Percentiles rank a stretch among this genome's conserved stretches.
These are phyloP conservation scores for Cabera pusaria DNA, from an alignment of 2,888 invertebrate species.

Conservation along the genomic window DNA sequence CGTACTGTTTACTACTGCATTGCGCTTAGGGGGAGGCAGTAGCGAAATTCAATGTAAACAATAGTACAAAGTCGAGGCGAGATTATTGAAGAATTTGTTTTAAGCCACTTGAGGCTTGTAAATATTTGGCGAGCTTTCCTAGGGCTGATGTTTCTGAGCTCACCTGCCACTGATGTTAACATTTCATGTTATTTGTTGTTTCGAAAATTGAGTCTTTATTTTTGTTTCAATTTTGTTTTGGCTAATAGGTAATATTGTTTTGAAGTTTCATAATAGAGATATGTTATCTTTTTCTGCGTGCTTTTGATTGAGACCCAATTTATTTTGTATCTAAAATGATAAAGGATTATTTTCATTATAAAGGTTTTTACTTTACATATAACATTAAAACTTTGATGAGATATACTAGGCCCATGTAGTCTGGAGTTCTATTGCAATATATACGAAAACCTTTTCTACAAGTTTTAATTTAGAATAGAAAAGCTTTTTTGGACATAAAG, in stretches of 20 bases:
- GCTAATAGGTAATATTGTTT: too few species aligned
- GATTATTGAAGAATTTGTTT: slow-evolving; percentile 81
- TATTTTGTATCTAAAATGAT: too few species aligned
- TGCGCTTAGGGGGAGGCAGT: slow-evolving; percentile 50
- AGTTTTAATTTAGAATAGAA: slow-evolving; percentile 13
- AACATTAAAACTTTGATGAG: too few species aligned
- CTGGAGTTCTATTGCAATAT: too few species aligned
- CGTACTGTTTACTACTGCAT: slow-evolving; percentile 5
- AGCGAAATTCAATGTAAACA: slow-evolving; percentile 75
- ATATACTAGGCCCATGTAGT: too few species aligned
- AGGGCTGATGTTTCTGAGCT: slow-evolving; percentile 53
- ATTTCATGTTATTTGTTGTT: slow-evolving; percentile 64
- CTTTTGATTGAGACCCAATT: too few species aligned
- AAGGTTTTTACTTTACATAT: too few species aligned
- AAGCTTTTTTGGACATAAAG: too few species aligned
- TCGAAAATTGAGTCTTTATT: slow-evolving; percentile 37
- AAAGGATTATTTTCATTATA: too few species aligned
- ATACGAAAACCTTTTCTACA: too few species aligned
- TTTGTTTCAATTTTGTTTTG: slow-evolving; percentile 18
- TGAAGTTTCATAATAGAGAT: too few species aligned
- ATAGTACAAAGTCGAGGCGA: slow-evolving; percentile 68
- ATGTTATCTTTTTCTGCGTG: too few species aligned
- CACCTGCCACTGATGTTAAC: slow-evolving; percentile 61
- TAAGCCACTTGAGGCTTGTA: slow-evolving; percentile 78
- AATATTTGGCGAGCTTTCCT: slow-evolving; percentile 79